Percentiles rank a stretch among this genome's conserved stretches.
Evolutionary conservation across 2,797 vertebrate genomes (phyloP).

Genomic region (Florisuga fusca): DNA sequence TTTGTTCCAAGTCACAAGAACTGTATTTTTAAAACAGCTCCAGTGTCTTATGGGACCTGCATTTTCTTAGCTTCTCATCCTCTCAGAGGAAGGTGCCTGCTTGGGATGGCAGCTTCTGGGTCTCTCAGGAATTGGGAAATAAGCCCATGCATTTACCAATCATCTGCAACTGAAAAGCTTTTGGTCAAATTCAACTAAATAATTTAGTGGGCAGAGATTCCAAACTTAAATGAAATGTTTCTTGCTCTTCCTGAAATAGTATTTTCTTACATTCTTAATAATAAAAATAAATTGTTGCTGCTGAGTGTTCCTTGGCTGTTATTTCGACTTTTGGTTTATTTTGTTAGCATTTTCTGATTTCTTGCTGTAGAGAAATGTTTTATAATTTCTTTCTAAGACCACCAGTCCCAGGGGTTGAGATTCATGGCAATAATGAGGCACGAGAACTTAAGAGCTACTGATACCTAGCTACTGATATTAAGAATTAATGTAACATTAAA

Average conservation of each 20-base stretch:
- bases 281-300: neutral
- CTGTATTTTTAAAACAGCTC: neutral
- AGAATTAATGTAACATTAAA: neutral
- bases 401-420: neutral
- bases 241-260: neutral
- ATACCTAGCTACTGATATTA: neutral
- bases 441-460: neutral
- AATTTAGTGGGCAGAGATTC: neutral
- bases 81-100: neutral
- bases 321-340: neutral
- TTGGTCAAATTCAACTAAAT: neutral
- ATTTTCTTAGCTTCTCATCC: neutral
- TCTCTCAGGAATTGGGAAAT: neutral
- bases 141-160: neutral
- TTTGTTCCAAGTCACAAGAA: neutral
- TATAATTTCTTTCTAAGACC: neutral
- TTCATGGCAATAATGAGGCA: neutral
- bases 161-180: neutral
- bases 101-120: neutral
- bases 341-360: neutral
- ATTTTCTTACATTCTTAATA: neutral
- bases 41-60: neutral
- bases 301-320: neutral
- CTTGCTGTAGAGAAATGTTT: neutral
- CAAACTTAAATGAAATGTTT: neutral